Evolutionary conservation across 2,797 vertebrate genomes (phyloP).

Genomic region (Lacerta bilineata): DNA sequence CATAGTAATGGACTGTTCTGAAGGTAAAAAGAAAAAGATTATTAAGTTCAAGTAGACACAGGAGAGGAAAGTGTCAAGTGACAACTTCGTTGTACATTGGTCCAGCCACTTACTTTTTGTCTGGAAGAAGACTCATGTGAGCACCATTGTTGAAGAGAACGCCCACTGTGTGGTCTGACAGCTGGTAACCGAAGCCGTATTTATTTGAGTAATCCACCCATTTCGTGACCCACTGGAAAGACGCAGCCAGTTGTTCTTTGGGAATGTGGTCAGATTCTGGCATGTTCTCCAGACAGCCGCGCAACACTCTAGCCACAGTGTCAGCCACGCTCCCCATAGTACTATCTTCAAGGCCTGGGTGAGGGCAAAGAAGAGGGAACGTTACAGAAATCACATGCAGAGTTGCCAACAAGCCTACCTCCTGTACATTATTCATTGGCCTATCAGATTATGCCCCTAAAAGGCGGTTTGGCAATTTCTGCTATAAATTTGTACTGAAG

Average conservation of each 20-base stretch:
- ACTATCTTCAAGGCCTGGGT: constrained; percentile 92
- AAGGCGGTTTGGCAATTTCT: neutral
- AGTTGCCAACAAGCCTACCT: neutral
- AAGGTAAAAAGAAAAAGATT: neutral
- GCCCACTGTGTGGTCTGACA: constrained; percentile 96
- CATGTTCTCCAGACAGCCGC: constrained; percentile 95
- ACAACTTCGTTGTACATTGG: rapidly evolving
- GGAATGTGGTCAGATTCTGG: constrained; percentile 91
- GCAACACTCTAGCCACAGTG: constrained; percentile 92
- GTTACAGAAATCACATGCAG: constrained; percentile 9
- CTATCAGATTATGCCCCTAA: neutral
- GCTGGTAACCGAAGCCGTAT: constrained; percentile 98
- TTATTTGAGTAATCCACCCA: constrained; percentile 99
- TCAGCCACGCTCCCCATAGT: constrained; percentile 94
- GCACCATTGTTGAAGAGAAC: constrained; percentile 99
- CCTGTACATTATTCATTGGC: neutral
- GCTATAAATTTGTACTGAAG: neutral
- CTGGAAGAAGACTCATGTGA: constrained; percentile 97
- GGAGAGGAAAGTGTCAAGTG: neutral
- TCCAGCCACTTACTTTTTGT: constrained; percentile 90
- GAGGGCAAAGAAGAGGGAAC: neutral
- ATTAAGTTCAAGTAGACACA: constrained; percentile 22
- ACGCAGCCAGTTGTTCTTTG: constrained; percentile 85
- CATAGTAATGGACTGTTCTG: constrained; percentile 97
- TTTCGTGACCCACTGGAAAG: constrained; percentile 98